A percentile compares a stretch with the other conserved stretches of the same genome.
Conservation (phyloP, 2,888 invertebrate species). For the Melangyna quadrimaculata region DNA sequence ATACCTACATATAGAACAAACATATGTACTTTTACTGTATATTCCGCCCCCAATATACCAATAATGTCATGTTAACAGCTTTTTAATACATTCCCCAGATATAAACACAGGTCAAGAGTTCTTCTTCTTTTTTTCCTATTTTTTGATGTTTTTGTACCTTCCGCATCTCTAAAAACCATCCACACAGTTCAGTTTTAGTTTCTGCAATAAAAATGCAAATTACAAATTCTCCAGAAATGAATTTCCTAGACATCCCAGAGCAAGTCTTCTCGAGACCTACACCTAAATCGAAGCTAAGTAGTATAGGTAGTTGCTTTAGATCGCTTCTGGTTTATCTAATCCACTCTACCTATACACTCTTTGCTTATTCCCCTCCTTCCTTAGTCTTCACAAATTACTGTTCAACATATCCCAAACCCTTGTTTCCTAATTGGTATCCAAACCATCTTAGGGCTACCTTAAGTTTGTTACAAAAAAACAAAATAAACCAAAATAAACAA, state of each 20-base stretch:
- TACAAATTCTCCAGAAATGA: slow-evolving; percentile 56
- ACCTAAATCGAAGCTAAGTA: slow-evolving; percentile 21
- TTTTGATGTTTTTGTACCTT: background rate
- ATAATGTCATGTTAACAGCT: slow-evolving; percentile 63
- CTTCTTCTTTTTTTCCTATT: background rate
- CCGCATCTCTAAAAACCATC: slow-evolving; percentile 22
- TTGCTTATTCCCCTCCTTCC: background rate
- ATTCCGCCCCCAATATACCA: background rate
- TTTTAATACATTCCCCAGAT: slow-evolving; percentile 54
- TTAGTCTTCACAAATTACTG: slow-evolving; percentile 53
- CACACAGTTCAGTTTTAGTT: slow-evolving; percentile 13
- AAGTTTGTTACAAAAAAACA: slow-evolving; percentile 30
- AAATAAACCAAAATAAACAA: background rate
- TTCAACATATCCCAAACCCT: slow-evolving; percentile 49
- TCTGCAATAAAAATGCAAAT: slow-evolving; percentile 69
- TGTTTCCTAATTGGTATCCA: slow-evolving; percentile 68
- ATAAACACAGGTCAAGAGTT: slow-evolving; percentile 3
- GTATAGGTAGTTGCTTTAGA: slow-evolving; percentile 1
- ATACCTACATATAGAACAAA: background rate
- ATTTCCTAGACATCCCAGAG: slow-evolving; percentile 46
- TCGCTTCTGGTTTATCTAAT: slow-evolving; percentile 42
- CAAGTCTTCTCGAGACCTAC: background rate
- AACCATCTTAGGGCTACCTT: slow-evolving; percentile 46
- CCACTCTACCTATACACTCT: slow-evolving; percentile 26
- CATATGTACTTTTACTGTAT: background rate